A percentile compares a stretch with the other conserved stretches of the same genome.
Evolutionary conservation across 23 tunicate genomes (phyloP).

Genomic region (Styela plicata): DNA sequence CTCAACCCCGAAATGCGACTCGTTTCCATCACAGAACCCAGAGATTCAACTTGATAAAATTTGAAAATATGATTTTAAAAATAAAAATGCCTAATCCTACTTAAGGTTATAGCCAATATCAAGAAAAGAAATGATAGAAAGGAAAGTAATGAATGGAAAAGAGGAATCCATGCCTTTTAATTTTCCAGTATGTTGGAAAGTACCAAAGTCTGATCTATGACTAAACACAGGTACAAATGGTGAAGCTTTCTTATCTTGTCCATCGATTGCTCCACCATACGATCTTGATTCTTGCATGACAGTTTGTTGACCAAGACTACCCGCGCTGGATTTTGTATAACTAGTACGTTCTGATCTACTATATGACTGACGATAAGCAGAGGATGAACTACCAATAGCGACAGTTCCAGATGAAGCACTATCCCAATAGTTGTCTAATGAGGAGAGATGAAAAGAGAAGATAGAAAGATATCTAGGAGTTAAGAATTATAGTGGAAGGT

Average conservation of each 20-base stretch:
- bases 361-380: slow-evolving; percentile 54
- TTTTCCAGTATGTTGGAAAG: slow-evolving; percentile 38
- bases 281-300: slow-evolving; percentile 42
- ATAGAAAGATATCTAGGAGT: slow-evolving; percentile 33
- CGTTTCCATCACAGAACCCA: no score
- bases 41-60: no score
- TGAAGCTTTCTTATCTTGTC: slow-evolving; percentile 20
- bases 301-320: slow-evolving; percentile 37
- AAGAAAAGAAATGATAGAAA: not conserved
- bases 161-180: slow-evolving; percentile 27
- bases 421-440: slow-evolving; percentile 46
- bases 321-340: slow-evolving; percentile 41
- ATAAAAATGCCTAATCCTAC: no score
- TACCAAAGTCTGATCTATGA: slow-evolving; percentile 42
- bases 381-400: slow-evolving; percentile 2
- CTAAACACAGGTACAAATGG: slow-evolving; percentile 56
- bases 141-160: not conserved
- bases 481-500: no score
- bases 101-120: no score
- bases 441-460: slow-evolving; percentile 19
- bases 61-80: slow-evolving; percentile 5
- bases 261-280: not conserved
- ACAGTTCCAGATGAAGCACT: slow-evolving; percentile 23
- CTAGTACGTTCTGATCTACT: slow-evolving; percentile 62
- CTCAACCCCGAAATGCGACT: no score